Conservation (phyloP, 2,113 vertebrate species). For the Origma solitaria region DNA sequence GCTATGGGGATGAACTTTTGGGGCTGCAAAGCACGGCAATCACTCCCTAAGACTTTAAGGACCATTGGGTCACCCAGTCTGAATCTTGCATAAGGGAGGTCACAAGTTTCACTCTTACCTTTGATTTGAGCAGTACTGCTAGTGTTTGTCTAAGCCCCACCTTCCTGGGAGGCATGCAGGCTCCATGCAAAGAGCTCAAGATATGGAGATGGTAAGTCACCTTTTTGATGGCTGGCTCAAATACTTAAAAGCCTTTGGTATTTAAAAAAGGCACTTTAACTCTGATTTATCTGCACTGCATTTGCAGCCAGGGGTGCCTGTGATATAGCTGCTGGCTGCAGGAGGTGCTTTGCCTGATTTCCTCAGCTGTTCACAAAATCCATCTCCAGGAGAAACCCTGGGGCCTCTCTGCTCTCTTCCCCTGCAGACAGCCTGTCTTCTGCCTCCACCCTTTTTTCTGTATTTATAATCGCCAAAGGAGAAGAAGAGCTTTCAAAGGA, state of each 20-base stretch:
- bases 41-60: not conserved
- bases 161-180: conserved; percentile 18
- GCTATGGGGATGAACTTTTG: not conserved
- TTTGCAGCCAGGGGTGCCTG: not conserved
- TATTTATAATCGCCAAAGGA: not conserved
- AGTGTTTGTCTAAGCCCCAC: conserved; percentile 35
- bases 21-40: not conserved
- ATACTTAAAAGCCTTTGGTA: conserved; percentile 50
- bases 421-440: conserved; percentile 38
- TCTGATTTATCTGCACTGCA: conserved; percentile 35
- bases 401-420: not conserved
- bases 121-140: not conserved
- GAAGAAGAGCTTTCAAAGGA: conserved; percentile 27
- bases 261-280: conserved; percentile 51
- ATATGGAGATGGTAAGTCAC: conserved; percentile 23
- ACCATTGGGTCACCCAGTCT: not conserved
- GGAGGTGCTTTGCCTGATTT: conserved; percentile 27
- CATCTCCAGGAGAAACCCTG: not conserved
- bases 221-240: conserved; percentile 9
- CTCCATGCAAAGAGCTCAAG: conserved; percentile 47
- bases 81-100: not conserved
- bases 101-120: not conserved
- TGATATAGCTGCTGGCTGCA: conserved; percentile 1
- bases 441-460: not conserved
- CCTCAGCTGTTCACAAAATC: conserved; percentile 32